A percentile compares a stretch with the other conserved stretches of the same genome.
Conservation (phyloP, 2,888 invertebrate species). For the Philopedon plagiatum region DNA sequence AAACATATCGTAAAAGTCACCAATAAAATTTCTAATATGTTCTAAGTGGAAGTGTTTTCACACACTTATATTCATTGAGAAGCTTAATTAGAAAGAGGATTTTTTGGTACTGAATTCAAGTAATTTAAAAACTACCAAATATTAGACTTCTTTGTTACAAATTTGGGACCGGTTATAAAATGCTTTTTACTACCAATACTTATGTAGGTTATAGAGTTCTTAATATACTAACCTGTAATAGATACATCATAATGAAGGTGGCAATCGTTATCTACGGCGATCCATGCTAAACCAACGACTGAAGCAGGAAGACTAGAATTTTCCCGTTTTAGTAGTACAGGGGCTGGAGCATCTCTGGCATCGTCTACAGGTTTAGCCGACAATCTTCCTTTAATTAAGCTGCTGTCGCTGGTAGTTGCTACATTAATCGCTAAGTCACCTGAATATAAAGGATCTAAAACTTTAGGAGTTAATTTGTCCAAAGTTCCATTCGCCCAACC, state of each 20-base stretch:
- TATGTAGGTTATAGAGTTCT: not conserved
- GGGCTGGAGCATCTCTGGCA: constrained; percentile 79
- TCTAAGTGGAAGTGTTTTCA: no score
- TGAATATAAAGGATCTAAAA: constrained; percentile 86
- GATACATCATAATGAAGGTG: constrained; percentile 85
- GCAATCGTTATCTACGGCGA: constrained; percentile 85
- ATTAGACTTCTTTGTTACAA: no score
- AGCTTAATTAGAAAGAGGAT: no score
- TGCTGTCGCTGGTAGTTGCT: constrained; percentile 73
- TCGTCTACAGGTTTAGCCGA: constrained; percentile 80
- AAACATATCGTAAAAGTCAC: no score
- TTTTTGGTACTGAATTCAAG: no score
- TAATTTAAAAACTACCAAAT: no score
- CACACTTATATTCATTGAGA: no score
- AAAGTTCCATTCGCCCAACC: constrained; percentile 81
- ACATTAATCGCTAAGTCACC: constrained; percentile 87
- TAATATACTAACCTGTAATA: constrained; percentile 59
- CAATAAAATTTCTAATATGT: no score
- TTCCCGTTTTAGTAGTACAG: constrained; percentile 77
- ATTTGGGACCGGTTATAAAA: no score
- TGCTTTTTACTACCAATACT: no score
- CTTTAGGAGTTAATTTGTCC: constrained; percentile 83
- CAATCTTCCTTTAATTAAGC: constrained; percentile 79
- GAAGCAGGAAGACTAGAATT: constrained; percentile 71
- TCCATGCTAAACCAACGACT: constrained; percentile 85